phyloP scores from a whole-genome alignment of 2,888 invertebrate species.

The Cephonodes hylas region DNA sequence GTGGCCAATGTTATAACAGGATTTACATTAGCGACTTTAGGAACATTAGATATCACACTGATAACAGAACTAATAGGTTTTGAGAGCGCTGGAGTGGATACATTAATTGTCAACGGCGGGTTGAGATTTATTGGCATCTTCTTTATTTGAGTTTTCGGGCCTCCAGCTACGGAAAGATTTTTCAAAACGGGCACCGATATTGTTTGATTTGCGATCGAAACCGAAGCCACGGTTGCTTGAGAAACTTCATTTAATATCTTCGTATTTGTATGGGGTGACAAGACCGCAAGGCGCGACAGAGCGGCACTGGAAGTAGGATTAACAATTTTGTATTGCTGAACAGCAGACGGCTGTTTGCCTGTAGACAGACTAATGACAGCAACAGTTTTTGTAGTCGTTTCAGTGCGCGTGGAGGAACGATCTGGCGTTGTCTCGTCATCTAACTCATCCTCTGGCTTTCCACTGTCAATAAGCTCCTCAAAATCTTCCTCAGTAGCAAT shows the following conservation, averaged over 20 bases:
- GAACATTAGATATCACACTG: slow-evolving; percentile 70
- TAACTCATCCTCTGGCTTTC: slow-evolving; percentile 77
- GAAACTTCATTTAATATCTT: slow-evolving; percentile 80
- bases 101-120: slow-evolving; percentile 57
- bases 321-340: slow-evolving; percentile 74
- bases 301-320: slow-evolving; percentile 51
- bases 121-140: slow-evolving; percentile 65
- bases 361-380: slow-evolving; percentile 75
- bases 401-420: slow-evolving; percentile 73
- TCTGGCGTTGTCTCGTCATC: slow-evolving; percentile 53
- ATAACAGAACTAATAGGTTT: slow-evolving; percentile 73
- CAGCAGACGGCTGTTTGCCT: slow-evolving; percentile 62
- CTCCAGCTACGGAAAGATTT: slow-evolving; percentile 59
- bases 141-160: slow-evolving; percentile 57
- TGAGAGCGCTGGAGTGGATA: slow-evolving; percentile 60
- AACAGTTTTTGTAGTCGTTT: slow-evolving; percentile 78
- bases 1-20: slow-evolving; percentile 68
- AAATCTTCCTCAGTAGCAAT: slow-evolving; percentile 85
- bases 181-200: slow-evolving; percentile 76
- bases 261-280: slow-evolving; percentile 67
- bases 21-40: slow-evolving; percentile 61
- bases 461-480: slow-evolving; percentile 84
- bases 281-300: slow-evolving; percentile 62
- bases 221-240: slow-evolving; percentile 81
- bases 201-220: slow-evolving; percentile 77